Percentiles rank a stretch among this genome's conserved stretches.
phyloP scores from a whole-genome alignment of 2,113 vertebrate genomes.

The Cavia aperea region DNA sequence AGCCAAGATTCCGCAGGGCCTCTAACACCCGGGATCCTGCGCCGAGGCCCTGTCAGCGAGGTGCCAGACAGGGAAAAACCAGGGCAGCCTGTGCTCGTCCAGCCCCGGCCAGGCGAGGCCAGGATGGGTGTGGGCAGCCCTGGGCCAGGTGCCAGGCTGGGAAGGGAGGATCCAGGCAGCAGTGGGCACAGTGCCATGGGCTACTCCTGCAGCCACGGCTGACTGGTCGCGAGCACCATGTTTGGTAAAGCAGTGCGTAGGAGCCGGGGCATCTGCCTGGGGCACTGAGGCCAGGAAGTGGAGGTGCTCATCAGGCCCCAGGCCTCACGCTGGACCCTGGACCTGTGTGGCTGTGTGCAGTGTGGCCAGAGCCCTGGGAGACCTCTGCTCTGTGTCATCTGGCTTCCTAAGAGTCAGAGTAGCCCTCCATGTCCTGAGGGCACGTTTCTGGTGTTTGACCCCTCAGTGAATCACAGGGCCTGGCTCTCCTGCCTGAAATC shows the following conservation, averaged over 20 bases:
- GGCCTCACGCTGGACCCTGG: neutral
- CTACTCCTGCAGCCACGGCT: neutral
- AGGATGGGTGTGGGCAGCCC: neutral
- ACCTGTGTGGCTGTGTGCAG: neutral
- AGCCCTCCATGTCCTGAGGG: neutral
- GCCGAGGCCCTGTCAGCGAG: neutral
- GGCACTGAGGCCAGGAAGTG: neutral
- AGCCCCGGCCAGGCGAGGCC: neutral
- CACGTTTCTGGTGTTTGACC: neutral
- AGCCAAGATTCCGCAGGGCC: neutral
- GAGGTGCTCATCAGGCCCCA: neutral
- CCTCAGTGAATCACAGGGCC: neutral
- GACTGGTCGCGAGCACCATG: constrained; percentile 23
- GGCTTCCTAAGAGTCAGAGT: neutral
- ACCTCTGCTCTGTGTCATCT: neutral
- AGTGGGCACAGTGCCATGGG: neutral
- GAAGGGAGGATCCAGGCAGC: neutral
- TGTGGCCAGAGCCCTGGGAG: neutral
- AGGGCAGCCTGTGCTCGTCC: neutral
- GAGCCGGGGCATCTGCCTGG: neutral
- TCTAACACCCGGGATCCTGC: neutral
- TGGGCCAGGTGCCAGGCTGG: neutral
- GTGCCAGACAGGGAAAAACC: neutral
- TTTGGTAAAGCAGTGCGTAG: constrained; percentile 48
- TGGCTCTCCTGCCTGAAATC: constrained; percentile 25